Percentiles rank a stretch among this genome's conserved stretches.
These are phyloP conservation scores for Ceyx erithaca DNA, from an alignment of 2,797 vertebrate genomes.

Conservation along the genomic window DNA sequence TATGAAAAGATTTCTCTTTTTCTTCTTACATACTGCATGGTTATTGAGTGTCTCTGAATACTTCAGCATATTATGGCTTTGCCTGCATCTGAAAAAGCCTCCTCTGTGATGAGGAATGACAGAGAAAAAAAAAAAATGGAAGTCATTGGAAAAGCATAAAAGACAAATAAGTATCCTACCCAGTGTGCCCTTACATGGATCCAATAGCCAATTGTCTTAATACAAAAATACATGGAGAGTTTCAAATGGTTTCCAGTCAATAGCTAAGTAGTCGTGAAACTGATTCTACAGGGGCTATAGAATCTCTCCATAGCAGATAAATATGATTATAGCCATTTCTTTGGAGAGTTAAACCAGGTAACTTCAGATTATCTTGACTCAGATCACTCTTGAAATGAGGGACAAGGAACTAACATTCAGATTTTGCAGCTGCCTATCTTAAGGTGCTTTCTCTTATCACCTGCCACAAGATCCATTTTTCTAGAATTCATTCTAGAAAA, in stretches of 20 bases:
- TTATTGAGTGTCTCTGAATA: not conserved
- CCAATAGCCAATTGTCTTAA: not conserved
- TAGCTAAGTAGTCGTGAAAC: not conserved
- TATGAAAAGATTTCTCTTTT: not conserved
- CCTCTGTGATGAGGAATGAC: not conserved
- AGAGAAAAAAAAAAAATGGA: not conserved
- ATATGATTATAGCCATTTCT: not conserved
- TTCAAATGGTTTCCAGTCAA: not conserved
- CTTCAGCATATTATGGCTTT: not conserved
- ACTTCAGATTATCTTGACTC: not conserved
- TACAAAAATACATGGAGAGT: not conserved
- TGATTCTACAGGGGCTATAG: not conserved
- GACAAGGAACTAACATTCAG: not conserved
- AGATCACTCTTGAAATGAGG: not conserved
- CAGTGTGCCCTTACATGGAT: not conserved
- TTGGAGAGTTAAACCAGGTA: not conserved
- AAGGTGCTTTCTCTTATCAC: not conserved
- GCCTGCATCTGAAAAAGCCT: not conserved
- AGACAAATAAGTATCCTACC: not conserved
- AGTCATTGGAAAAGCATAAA: not conserved
- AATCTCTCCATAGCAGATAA: not conserved
- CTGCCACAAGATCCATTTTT: not conserved
- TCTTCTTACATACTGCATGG: not conserved
- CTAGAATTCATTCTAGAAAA: not conserved
- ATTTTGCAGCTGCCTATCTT: not conserved